phyloP scores from a whole-genome alignment of 2,888 invertebrate species.

The Entomobrya multifasciata region DNA sequence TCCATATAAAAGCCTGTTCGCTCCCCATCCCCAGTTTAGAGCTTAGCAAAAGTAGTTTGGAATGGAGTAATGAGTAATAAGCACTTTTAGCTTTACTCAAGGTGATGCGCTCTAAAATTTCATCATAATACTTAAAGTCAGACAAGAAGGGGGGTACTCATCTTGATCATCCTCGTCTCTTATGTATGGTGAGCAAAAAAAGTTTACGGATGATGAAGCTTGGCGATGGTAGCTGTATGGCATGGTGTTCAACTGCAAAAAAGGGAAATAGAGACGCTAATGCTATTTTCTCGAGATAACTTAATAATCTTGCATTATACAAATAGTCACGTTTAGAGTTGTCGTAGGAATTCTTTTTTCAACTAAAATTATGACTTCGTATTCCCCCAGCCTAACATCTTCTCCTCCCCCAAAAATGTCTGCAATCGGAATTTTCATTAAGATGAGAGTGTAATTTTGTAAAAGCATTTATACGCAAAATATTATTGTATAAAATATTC shows the following conservation, averaged over 20 bases:
- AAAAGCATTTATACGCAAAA: not conserved
- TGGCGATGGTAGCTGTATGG: too few relatives aligned
- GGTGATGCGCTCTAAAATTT: conserved; percentile 50
- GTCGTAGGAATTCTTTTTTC: not conserved
- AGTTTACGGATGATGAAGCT: conserved; percentile 1
- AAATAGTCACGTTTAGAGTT: conserved; percentile 38
- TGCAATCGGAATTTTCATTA: conserved; percentile 21
- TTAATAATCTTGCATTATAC: conserved; percentile 55
- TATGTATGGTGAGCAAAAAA: not conserved
- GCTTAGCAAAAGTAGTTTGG: not conserved
- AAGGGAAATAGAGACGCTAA: not conserved
- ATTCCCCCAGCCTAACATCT: not conserved
- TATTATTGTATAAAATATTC: not conserved
- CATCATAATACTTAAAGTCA: conserved; percentile 46
- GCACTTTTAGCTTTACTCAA: conserved; percentile 49
- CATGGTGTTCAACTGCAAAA: not conserved
- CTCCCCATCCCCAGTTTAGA: not conserved
- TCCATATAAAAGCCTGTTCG: conserved; percentile 34
- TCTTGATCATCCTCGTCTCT: not conserved
- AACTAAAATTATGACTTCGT: conserved; percentile 24
- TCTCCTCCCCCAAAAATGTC: not conserved
- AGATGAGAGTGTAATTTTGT: conserved; percentile 21
- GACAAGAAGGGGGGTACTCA: conserved; percentile 10
- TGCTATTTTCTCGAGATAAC: conserved; percentile 40
- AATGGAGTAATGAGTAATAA: conserved; percentile 34